These are phyloP conservation scores for Scartelaos histophorus DNA, from an alignment of 2,113 vertebrate genomes.

Conservation along the genomic window DNA sequence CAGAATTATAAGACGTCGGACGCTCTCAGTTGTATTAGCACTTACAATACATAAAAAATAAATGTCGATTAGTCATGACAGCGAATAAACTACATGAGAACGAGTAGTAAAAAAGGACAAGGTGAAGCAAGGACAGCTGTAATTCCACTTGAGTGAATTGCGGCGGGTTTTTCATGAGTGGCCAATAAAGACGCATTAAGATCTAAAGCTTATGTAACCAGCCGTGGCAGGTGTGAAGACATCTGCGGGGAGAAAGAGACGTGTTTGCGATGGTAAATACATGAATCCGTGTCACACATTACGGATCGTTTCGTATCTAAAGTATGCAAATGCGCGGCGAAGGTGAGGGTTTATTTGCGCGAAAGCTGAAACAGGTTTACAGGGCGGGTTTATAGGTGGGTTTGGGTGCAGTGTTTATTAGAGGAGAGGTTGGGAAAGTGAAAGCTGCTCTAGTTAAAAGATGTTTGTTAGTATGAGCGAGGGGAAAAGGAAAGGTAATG, in stretches of 20 bases:
- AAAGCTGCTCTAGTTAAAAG: neutral
- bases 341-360: neutral
- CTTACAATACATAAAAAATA: slow-evolving; percentile 18
- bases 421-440: neutral
- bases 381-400: neutral
- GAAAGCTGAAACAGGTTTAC: neutral
- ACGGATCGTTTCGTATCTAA: neutral
- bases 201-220: slow-evolving; percentile 32
- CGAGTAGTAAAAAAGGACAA: slow-evolving; percentile 25
- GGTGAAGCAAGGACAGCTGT: slow-evolving; percentile 52
- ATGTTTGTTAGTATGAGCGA: too few species aligned
- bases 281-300: neutral
- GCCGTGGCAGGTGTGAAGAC: slow-evolving; percentile 45
- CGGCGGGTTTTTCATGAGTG: slow-evolving; percentile 46
- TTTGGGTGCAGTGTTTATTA: neutral
- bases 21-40: neutral
- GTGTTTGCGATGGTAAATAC: neutral
- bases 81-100: slow-evolving; percentile 15
- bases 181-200: slow-evolving; percentile 51
- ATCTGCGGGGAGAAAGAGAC: slow-evolving; percentile 22
- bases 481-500: too few species aligned
- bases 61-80: neutral
- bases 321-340: neutral
- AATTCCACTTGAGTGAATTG: slow-evolving; percentile 37
- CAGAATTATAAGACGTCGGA: neutral